Evolutionary conservation across 2,888 invertebrate genomes (phyloP), one percentile per base, ranked within the genome.

Genomic region (Ctena decussata): DNA sequence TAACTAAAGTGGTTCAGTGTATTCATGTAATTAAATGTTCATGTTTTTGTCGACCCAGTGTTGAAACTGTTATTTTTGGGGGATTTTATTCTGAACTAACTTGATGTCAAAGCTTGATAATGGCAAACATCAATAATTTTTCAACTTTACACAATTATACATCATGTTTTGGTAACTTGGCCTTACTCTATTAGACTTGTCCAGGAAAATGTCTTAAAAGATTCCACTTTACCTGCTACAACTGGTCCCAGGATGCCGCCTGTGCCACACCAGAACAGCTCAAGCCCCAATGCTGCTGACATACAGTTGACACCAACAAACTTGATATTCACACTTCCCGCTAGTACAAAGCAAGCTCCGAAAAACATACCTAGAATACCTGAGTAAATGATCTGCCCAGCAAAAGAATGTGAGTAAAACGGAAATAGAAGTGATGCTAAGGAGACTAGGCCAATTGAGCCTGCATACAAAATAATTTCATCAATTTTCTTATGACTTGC

Each of bases 191-290:
- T n/a, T n/a, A n/a, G n/a, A n/a, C n/a, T n/a, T n/a, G n/a, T n/a
- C n/a, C n/a, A n/a, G n/a, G n/a, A n/a, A n/a, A n/a, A n/a, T n/a
- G n/a, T n/a, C n/a, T n/a, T n/a, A n/a, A n/a, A n/a, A n/a, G n/a
- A n/a, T n/a, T n/a, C n/a, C n/a, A n/a, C n/a, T n/a, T n/a, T 60
- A 87, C 87, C 87, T 78, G 83, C 85, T 49, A 85, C 46, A 6
- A 87, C 78, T 57, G 87, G 87, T 39, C 87, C 87, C 0, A 82
- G n/a, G 2, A 85, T 35, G 15, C 83, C 76, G 0, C 87, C 87
- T 18, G 85, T 24, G 5, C 85, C 87, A n/a, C 76, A 82, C 44
- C 81, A 85, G 75, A 83, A 82, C 24, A 87, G 80, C 53, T 83
- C 69, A 6, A 87, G n/a, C 11, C 87, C 87, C n/a, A 81, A 78